Evolutionary conservation across 2,797 vertebrate species (phyloP), one percentile per base, ranked within the genome.

Genomic region (Sandelia bainsii): DNA sequence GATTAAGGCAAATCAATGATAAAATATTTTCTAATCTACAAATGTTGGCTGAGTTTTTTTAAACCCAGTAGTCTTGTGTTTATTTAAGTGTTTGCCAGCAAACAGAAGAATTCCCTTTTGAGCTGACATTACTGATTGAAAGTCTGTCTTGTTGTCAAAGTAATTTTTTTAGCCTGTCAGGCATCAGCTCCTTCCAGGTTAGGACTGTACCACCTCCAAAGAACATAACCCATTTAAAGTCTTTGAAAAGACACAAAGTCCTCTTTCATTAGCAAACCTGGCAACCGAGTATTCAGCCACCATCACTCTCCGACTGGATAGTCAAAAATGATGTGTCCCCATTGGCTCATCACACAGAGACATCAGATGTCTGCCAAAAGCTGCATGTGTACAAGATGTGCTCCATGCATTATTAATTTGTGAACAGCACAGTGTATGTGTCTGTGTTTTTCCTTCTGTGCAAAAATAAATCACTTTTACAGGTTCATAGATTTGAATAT

Each of bases 321-420:
- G 83, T 86, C 82, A 80, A 62, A 80, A 78, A 81, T 76, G 74
- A 88, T 81, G 86, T 53, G 72, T 81, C 83, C 86, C 83, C 80
- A 59, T 72, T 82, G 91, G 90, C 88, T 83, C 82, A 72, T 88
- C 83, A 72, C 75, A 77, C 77, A 83, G 57, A 83, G 58, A 81
- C 82, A 84, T 89, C 80, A 81, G 80, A 81, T 72, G 83, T 82
- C 87, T 80, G 89, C 91, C 84, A 88, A 90, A 89, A 79, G 77
- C 86, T 84, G 85, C 78, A 70, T 79, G 79, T 84, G 85, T 77
- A 85, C 90, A 87, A 77, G 81, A 86, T 79, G 79, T 84, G 81
- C 79, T 46, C 80, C 23, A 80, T 93, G 84, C 75, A 91, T 90
- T 88, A 90, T 90, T 90, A 77, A 89, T 87, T 45, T 44, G 53